Evolutionary conservation across 2,113 vertebrate genomes (phyloP).

Genomic region (Cynocephalus volans): DNA sequence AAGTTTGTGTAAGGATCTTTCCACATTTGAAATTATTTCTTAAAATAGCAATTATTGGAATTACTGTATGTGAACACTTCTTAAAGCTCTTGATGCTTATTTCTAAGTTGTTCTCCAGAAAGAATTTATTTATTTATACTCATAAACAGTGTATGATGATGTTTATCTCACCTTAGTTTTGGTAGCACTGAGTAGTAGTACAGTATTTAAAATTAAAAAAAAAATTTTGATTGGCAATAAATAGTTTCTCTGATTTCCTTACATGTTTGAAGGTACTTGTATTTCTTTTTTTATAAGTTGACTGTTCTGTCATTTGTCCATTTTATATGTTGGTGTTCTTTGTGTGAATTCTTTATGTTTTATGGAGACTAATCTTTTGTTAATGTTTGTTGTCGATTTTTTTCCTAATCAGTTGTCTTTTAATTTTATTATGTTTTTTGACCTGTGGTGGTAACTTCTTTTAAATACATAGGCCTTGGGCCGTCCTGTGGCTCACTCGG

Average conservation of each 20-base stretch:
- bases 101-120: slow-evolving; percentile 29
- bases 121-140: neutral
- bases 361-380: slow-evolving; percentile 10
- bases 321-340: slow-evolving; percentile 1
- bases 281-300: neutral
- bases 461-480: neutral
- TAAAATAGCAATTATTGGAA: neutral
- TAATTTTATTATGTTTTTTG: slow-evolving; percentile 27
- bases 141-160: neutral
- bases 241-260: neutral
- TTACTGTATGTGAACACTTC: slow-evolving; percentile 12
- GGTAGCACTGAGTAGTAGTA: neutral
- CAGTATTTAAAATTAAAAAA: neutral
- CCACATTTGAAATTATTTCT: slow-evolving; percentile 37
- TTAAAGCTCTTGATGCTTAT: neutral
- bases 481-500: too few species aligned
- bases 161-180: neutral
- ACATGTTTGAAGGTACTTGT: slow-evolving; percentile 31
- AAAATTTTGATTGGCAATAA: neutral
- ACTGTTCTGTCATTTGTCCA: neutral
- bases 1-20: slow-evolving; percentile 1
- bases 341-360: slow-evolving; percentile 17
- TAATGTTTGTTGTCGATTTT: slow-evolving; percentile 5
- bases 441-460: neutral
- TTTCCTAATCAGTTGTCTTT: slow-evolving; percentile 41